A percentile compares a stretch with the other conserved stretches of the same genome.
phyloP scores from a whole-genome alignment of 2,888 invertebrate genomes.

The Scaptomyza caliginosa region DNA sequence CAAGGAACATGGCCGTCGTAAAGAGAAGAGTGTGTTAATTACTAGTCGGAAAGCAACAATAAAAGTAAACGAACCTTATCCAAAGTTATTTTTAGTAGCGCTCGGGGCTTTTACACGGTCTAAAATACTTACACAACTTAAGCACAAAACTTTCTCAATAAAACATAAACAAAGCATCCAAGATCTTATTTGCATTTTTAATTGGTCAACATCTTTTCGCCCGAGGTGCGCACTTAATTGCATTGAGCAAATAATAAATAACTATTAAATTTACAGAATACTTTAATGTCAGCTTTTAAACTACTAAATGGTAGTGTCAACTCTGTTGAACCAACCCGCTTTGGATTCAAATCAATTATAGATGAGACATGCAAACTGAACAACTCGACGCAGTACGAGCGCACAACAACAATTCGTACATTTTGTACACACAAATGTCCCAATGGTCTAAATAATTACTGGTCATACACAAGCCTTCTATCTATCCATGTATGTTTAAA shows the following conservation, averaged over 20 bases:
- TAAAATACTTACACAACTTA: slow-evolving; percentile 18
- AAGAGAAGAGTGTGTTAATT: slow-evolving; percentile 44
- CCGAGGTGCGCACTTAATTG: slow-evolving; percentile 8
- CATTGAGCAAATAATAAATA: slow-evolving; percentile 58
- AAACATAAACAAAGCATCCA: slow-evolving; percentile 30
- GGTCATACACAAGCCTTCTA: slow-evolving; percentile 18
- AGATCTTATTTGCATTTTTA: slow-evolving; percentile 48
- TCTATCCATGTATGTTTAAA: slow-evolving; percentile 8
- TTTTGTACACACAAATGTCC: slow-evolving; percentile 60
- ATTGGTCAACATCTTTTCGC: slow-evolving; percentile 29
- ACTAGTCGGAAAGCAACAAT: slow-evolving; percentile 41
- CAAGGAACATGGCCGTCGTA: slow-evolving; percentile 9
- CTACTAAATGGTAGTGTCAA: slow-evolving; percentile 20
- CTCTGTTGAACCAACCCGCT: neutral
- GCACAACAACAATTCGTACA: slow-evolving; percentile 56
- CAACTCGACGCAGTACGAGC: slow-evolving; percentile 36
- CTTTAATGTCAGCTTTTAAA: slow-evolving; percentile 32
- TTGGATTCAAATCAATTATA: slow-evolving; percentile 66
- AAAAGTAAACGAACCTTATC: slow-evolving; percentile 38
- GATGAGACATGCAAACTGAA: slow-evolving; percentile 58
- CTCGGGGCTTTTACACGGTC: slow-evolving; percentile 25
- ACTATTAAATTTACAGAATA: slow-evolving; percentile 39
- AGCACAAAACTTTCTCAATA: slow-evolving; percentile 54
- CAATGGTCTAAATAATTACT: slow-evolving; percentile 70
- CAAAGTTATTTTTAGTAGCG: slow-evolving; percentile 32